phyloP scores from a whole-genome alignment of 1,140 invertebrate species.

The Danaus plexippus region DNA sequence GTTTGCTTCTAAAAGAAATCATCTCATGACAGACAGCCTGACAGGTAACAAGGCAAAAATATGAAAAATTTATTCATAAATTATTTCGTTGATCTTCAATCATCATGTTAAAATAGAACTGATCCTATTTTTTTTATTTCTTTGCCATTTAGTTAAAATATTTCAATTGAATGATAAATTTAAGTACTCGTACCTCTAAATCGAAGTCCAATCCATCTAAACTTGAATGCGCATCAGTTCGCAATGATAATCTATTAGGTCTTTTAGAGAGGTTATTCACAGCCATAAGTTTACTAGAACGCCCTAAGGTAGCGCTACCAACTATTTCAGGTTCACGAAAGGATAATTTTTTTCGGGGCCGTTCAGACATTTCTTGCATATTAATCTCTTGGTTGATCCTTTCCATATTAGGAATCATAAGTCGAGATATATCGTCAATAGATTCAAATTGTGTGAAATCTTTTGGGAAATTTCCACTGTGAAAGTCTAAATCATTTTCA shows the following conservation, averaged over 20 bases:
- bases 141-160: no score
- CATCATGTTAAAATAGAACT: no score
- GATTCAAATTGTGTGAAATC: slow-evolving; percentile 47
- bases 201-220: slow-evolving; percentile 51
- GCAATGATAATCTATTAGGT: slow-evolving; percentile 47
- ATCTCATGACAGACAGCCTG: no score
- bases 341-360: slow-evolving; percentile 86
- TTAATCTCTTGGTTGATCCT: slow-evolving; percentile 52
- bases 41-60: no score
- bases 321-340: slow-evolving; percentile 88
- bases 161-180: no score
- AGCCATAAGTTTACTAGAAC: slow-evolving; percentile 57
- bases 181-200: slow-evolving; percentile 45
- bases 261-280: slow-evolving; percentile 51
- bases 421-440: slow-evolving; percentile 51
- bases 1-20: no score
- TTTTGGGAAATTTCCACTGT: slow-evolving; percentile 34
- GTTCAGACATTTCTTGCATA: slow-evolving; percentile 70
- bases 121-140: no score
- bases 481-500: slow-evolving; percentile 40
- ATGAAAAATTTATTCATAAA: no score
- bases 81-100: no score
- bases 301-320: slow-evolving; percentile 40
- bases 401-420: slow-evolving; percentile 60
- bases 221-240: slow-evolving; percentile 37